Evolutionary conservation across 2,797 vertebrate genomes (phyloP).

Genomic region (Leptatherina wallacei): DNA sequence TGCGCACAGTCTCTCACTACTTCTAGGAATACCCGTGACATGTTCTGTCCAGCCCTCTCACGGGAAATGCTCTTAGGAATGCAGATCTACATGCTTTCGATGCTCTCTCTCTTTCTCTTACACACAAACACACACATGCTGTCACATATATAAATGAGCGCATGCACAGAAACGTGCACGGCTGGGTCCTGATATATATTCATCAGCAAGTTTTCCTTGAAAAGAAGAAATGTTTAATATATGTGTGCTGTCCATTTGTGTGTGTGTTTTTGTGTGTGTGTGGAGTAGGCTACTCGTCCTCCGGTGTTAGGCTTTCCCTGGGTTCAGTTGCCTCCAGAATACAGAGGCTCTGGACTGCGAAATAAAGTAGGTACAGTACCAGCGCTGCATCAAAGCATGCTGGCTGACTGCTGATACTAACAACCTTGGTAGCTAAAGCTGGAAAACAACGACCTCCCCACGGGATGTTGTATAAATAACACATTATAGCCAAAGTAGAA

Average conservation of each 20-base stretch:
- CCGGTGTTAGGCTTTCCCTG: conserved; percentile 83
- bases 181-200: background rate
- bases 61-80: conserved; percentile 24
- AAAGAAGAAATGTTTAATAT: conserved; percentile 11
- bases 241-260: conserved; percentile 45
- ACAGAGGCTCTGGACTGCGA: conserved; percentile 84
- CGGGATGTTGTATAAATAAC: conserved; percentile 27
- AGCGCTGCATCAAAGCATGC: conserved; percentile 64
- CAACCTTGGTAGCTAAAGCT: background rate
- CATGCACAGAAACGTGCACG: background rate
- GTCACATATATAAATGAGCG: background rate
- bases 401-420: conserved; percentile 56
- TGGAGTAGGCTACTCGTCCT: conserved; percentile 81
- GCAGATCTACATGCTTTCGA: conserved; percentile 1
- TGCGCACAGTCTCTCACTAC: conserved; percentile 36
- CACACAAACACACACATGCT: background rate
- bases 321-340: conserved; percentile 88
- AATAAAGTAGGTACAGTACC: conserved; percentile 85
- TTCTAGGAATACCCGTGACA: conserved; percentile 49
- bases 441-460: background rate
- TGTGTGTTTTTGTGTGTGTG: conserved; percentile 62
- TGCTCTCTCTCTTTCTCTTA: background rate
- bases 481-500: background rate
- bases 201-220: conserved; percentile 7
- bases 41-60: conserved; percentile 13